phyloP scores from a whole-genome alignment of 2,888 invertebrate species.

The Acanthoscelides obtectus region DNA sequence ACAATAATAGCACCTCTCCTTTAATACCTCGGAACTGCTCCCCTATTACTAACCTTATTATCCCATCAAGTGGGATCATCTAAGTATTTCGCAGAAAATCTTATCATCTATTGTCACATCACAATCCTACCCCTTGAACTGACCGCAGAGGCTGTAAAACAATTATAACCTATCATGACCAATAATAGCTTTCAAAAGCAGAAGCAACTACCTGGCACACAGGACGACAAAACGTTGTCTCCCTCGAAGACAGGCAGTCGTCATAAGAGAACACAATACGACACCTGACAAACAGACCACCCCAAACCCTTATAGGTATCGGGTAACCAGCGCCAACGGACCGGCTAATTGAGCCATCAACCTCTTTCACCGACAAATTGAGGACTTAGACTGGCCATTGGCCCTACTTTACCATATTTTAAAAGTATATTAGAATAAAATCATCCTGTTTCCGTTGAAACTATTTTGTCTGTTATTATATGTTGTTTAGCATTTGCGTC shows the following conservation, averaged over 20 bases:
- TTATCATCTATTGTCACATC: background rate
- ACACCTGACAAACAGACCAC: background rate
- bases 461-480: too few species aligned
- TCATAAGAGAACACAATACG: background rate
- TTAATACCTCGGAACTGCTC: too few species aligned
- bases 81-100: background rate
- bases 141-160: background rate
- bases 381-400: background rate
- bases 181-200: background rate
- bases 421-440: too few species aligned
- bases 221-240: background rate
- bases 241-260: background rate
- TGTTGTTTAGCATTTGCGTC: too few species aligned
- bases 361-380: background rate
- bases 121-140: background rate
- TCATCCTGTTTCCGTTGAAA: too few species aligned
- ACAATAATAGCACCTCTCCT: too few species aligned
- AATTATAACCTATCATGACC: background rate
- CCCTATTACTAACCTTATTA: too few species aligned
- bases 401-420: too few species aligned
- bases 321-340: background rate
- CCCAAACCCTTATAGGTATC: background rate
- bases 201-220: too few species aligned
- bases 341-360: background rate
- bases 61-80: background rate